Evolutionary conservation across 1,140 invertebrate species (phyloP).

Genomic region (Nephila pilipes): DNA sequence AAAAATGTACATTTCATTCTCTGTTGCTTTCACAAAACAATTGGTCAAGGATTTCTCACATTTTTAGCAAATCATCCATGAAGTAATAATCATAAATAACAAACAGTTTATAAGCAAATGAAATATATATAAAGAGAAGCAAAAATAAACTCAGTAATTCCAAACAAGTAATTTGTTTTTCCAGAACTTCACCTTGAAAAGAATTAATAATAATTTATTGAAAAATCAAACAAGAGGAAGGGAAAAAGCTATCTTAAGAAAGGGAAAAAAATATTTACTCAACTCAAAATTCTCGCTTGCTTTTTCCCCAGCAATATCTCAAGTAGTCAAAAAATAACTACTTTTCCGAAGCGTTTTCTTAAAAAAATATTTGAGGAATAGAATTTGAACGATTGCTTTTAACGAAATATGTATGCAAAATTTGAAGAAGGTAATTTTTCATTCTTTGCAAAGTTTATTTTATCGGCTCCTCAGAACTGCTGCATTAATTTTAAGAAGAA

Average conservation of each 20-base stretch:
- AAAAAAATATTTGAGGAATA: neutral
- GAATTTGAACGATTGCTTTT: conserved; percentile 43
- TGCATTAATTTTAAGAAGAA: conserved; percentile 5
- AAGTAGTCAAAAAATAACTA: conserved; percentile 15
- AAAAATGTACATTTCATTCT: too few relatives aligned
- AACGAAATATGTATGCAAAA: conserved; percentile 34
- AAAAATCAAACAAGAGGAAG: neutral
- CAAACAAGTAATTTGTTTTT: neutral
- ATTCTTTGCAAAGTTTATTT: neutral
- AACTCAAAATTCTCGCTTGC: neutral
- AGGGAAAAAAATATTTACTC: neutral
- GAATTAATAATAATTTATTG: neutral
- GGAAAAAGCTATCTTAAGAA: neutral
- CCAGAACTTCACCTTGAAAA: neutral
- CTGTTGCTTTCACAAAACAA: too few relatives aligned
- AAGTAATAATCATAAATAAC: too few relatives aligned
- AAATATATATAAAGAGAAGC: neutral
- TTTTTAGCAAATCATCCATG: too few relatives aligned
- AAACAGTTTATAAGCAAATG: neutral
- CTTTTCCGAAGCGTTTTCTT: neutral
- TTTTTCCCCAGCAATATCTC: neutral
- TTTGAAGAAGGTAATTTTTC: conserved; percentile 41
- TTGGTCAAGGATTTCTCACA: too few relatives aligned
- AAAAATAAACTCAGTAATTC: neutral
- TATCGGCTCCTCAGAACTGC: neutral